phyloP scores from a whole-genome alignment of 2,797 vertebrate genomes.

The Cyclura pinguis region DNA sequence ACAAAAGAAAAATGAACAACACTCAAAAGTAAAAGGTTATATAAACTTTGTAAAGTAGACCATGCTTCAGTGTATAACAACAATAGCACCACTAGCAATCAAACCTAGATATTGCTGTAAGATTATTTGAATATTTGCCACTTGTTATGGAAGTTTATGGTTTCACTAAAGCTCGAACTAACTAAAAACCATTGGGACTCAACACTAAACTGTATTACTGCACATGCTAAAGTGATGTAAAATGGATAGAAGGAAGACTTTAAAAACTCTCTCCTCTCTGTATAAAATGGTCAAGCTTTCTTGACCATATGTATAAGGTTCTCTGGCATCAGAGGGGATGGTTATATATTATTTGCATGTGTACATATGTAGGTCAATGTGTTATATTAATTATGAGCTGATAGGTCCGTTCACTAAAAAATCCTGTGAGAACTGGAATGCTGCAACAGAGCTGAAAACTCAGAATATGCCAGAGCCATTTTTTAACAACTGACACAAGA shows the following conservation, averaged over 20 bases:
- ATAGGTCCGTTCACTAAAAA: not conserved
- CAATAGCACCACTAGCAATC: conserved; percentile 44
- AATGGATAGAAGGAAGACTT: not conserved
- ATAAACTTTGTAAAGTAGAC: not conserved
- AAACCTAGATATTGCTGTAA: conserved; percentile 13
- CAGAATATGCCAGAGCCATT: not conserved
- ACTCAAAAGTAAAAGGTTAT: conserved; percentile 42
- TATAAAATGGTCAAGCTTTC: not conserved
- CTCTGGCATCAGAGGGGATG: not conserved
- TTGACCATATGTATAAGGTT: not conserved
- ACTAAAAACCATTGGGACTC: not conserved
- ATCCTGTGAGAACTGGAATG: too few species aligned
- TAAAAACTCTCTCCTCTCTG: not conserved
- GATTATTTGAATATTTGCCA: conserved; percentile 32
- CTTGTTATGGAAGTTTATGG: not conserved
- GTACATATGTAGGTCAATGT: not conserved
- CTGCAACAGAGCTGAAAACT: not conserved
- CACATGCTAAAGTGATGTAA: not conserved
- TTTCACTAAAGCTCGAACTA: not conserved
- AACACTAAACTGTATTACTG: not conserved
- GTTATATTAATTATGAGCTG: not conserved
- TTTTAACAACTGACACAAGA: not conserved
- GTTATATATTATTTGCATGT: too few species aligned
- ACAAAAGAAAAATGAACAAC: conserved; percentile 34
- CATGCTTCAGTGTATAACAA: not conserved